phyloP scores from a whole-genome alignment of 2,888 invertebrate genomes.

The Drosophila demipolita region DNA sequence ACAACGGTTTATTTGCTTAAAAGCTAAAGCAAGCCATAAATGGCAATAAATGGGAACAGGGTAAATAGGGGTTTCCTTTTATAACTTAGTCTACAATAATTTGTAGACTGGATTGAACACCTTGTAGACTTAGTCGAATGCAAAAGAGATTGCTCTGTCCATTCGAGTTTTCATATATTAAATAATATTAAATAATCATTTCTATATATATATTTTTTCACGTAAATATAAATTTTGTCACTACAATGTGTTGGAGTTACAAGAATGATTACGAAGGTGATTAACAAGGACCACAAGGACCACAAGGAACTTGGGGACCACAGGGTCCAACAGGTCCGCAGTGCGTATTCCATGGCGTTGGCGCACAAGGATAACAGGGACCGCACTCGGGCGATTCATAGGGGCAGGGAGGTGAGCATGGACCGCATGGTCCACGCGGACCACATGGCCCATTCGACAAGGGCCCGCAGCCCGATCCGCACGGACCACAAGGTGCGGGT shows the following conservation, averaged over 20 bases:
- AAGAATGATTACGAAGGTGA: neutral
- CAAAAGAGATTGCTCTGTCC: neutral
- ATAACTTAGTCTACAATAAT: too few relatives aligned
- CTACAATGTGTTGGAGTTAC: neutral
- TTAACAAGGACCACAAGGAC: slow-evolving; percentile 25
- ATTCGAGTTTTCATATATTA: too few relatives aligned
- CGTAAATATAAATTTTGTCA: slow-evolving; percentile 7
- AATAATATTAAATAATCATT: neutral
- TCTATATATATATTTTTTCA: slow-evolving; percentile 4
- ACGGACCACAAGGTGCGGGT: slow-evolving; percentile 61
- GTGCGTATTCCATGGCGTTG: slow-evolving; percentile 24
- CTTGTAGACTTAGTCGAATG: neutral
- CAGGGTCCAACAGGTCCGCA: slow-evolving; percentile 23
- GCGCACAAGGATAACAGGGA: slow-evolving; percentile 20
- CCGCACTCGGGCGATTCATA: slow-evolving; percentile 25
- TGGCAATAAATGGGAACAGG: too few relatives aligned
- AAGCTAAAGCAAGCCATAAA: neutral
- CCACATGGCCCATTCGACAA: slow-evolving; percentile 55
- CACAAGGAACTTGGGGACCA: slow-evolving; percentile 26
- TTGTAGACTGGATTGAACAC: neutral
- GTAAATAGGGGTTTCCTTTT: too few relatives aligned
- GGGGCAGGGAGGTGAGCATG: slow-evolving; percentile 37
- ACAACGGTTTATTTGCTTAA: neutral
- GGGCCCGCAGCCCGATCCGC: slow-evolving; percentile 71
- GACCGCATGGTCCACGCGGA: slow-evolving; percentile 64